Base-by-base conservation (phyloP, 2,888 invertebrate genomes). In the Hofmannophila pseudospretella region DNA sequence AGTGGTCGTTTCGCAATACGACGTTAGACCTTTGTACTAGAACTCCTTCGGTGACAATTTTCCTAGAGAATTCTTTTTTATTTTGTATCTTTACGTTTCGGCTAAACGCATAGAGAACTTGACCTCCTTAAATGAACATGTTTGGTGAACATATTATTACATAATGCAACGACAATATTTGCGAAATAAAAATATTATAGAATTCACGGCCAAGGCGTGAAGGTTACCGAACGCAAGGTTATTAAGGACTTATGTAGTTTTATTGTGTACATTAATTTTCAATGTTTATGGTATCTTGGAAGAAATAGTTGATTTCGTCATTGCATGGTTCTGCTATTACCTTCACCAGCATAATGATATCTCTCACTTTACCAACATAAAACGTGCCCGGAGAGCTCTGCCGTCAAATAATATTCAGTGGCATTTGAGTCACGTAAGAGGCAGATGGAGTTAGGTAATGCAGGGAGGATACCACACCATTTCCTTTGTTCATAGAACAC, bases 51-150 rank as follows among this genome's bases (percentile, higher is more conserved):
- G 9, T n/a, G 12, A 10, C 33, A 32, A 34, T 19, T 38, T 25
- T 30, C 3, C 9, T 9, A 16, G 2, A 19, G 12, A 19, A 16
- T 10, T 16, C 7, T n/a, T n/a, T n/a, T n/a, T n/a, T n/a, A n/a
- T n/a, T n/a, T 3, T 7, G 19, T 20, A 16, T 16, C 9, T 8
- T 16, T 14, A n/a, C n/a, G 29, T 16, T 16, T 2, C 12, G 9
- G 16, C 14, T 16, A 14, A 56, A 55, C 49, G 52, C 59, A 58
- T 61, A 61, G 65, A 69, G 75, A 79, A 79, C 79, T 79, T 80
- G 78, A 76, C 79, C 78, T 65, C 73, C 66, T 78, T 78, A 62
- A 45, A 44, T 51, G 58, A 74, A 72, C 67, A 64, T 60, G 72
- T 74, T 73, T 65, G 53, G 49, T 65, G 53, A 49, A 54, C 64